A percentile compares a stretch with the other conserved stretches of the same genome.
phyloP scores from a whole-genome alignment of 2,797 vertebrate species.

The Hephaestus fuliginosus region DNA sequence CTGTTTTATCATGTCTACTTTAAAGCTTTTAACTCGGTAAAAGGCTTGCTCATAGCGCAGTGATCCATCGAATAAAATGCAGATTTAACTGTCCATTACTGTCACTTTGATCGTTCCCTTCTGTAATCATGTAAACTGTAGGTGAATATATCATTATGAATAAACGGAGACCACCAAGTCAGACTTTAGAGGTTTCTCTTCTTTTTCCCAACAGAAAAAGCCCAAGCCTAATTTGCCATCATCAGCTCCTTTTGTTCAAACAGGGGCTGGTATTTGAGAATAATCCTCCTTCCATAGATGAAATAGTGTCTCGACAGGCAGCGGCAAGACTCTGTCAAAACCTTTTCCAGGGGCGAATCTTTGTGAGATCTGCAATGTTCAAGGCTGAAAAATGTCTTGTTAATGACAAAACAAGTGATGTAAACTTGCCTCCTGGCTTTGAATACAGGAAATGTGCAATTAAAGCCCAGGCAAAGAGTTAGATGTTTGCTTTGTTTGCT shows the following conservation, averaged over 20 bases:
- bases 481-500: conserved; percentile 39
- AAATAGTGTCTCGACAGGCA: conserved; percentile 89
- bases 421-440: conserved; percentile 76
- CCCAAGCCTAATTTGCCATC: conserved; percentile 88
- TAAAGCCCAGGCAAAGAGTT: conserved; percentile 33
- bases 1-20: conserved; percentile 64
- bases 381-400: conserved; percentile 79
- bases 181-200: conserved; percentile 79
- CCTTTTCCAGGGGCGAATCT: conserved; percentile 80
- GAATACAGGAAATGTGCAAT: conserved; percentile 60
- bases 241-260: conserved; percentile 90
- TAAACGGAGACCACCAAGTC: conserved; percentile 86
- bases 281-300: conserved; percentile 89
- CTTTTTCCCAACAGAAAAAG: conserved; percentile 85
- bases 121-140: conserved; percentile 78
- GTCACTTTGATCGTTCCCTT: conserved; percentile 67
- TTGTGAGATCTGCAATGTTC: conserved; percentile 81
- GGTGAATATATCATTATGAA: conserved; percentile 82
- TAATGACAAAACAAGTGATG: conserved; percentile 82
- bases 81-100: conserved; percentile 63
- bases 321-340: conserved; percentile 86
- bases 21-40: conserved; percentile 65
- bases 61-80: conserved; percentile 66
- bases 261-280: conserved; percentile 88
- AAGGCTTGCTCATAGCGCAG: conserved; percentile 38